Percentiles rank a stretch among this genome's conserved stretches.
Conservation (phyloP, 2,113 vertebrate species). For the Colistium nudipinnis region DNA sequence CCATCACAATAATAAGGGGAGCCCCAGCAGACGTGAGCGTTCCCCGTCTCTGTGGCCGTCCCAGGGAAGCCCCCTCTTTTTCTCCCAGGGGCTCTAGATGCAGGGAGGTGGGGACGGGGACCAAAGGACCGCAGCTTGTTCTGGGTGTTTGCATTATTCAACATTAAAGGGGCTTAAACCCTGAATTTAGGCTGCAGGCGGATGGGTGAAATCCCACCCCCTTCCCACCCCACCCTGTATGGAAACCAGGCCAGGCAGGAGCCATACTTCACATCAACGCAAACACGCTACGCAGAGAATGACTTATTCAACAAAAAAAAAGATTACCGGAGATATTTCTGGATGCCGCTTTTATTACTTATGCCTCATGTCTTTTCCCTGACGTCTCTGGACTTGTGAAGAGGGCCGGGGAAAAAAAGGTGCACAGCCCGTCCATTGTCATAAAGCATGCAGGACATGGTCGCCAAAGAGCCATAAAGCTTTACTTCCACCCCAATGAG, state of each 20-base stretch:
- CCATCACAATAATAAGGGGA: slow-evolving; percentile 71
- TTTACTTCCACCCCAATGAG: slow-evolving; percentile 48
- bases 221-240: not conserved
- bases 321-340: slow-evolving; percentile 32
- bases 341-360: slow-evolving; percentile 42
- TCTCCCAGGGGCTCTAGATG: slow-evolving; percentile 39
- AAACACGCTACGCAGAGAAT: slow-evolving; percentile 10
- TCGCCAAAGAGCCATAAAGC: slow-evolving; percentile 47
- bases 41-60: slow-evolving; percentile 25
- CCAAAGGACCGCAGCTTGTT: slow-evolving; percentile 46
- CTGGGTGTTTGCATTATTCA: slow-evolving; percentile 44
- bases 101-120: slow-evolving; percentile 1
- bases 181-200: slow-evolving; percentile 6
- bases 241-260: not conserved
- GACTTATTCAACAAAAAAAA: slow-evolving; percentile 15
- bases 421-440: slow-evolving; percentile 22
- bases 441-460: slow-evolving; percentile 50
- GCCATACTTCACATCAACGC: too few species aligned
- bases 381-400: slow-evolving; percentile 12
- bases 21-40: slow-evolving; percentile 53
- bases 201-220: not conserved
- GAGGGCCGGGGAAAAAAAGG: slow-evolving; percentile 2
- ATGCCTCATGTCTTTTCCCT: slow-evolving; percentile 13
- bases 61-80: slow-evolving; percentile 51
- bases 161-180: slow-evolving; percentile 48